Base-by-base conservation (phyloP, 2,888 invertebrate genomes). In the Neoitamus cyanurus region DNA sequence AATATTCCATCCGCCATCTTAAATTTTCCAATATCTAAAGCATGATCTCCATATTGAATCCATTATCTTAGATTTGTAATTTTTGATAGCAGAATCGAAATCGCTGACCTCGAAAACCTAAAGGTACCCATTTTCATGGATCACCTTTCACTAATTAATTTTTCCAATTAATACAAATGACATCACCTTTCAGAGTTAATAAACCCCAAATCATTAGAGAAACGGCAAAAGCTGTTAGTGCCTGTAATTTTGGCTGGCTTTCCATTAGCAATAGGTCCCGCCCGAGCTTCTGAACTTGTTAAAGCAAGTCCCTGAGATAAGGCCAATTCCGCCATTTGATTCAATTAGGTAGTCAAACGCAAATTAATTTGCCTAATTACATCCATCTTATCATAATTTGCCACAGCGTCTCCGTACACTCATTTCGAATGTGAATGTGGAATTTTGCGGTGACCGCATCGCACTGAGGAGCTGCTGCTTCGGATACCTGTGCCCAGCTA, bases 371-470 rank as follows among this genome's bases (percentile, higher is more conserved):
- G 7, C 34, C 13, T 36, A 73, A 73, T 73, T 20, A 73, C 5
- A 31, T 73, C 34, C n/a, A 73, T 34, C 15, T 73, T 36, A 73
- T 73, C 37, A 73, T 73, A 31, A 73, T 73, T 15, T 73, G 20
- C 9, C 73, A 6, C 70, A 15, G 73, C 11, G 34, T 15, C 3
- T 36, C n/a, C 9, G n/a, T 9, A 28, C 2, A 30, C 69, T 73
- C 36, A 13, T 69, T 7, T 15, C 77, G 77, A 77, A 77, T 46
- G 30, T 42, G 46, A 46, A 77, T 30, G 11, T 9, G 37, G n/a
- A 77, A 46, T 42, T 77, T 77, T 25, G 58, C 25, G 9, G 28
- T 30, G 46, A 9, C 46, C 77, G 15, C 36, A 37, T 25, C 7
- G 15, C 28, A 30, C 11, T 3, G 11, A 20, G 15, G 13, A 9